Conservation (phyloP, 2,113 vertebrate genomes). For the Calyptommatus sinebrachiatus region DNA sequence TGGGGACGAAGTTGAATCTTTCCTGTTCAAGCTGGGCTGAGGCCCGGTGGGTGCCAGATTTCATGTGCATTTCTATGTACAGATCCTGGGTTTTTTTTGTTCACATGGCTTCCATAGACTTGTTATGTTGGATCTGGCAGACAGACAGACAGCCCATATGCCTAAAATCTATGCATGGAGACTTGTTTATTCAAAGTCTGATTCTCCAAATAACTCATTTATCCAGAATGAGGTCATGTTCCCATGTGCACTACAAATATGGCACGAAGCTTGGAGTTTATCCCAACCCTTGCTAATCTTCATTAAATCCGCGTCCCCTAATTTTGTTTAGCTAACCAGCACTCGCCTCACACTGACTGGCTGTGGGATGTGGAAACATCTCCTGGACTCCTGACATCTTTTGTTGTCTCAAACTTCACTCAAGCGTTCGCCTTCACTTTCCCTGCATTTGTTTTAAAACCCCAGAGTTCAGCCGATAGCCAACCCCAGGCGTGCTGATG, state of each 20-base stretch:
- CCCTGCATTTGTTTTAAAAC: background rate
- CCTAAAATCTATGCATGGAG: slow-evolving; percentile 25
- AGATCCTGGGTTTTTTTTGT: slow-evolving; percentile 8
- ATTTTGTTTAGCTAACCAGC: slow-evolving; percentile 13
- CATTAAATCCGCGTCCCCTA: slow-evolving; percentile 26
- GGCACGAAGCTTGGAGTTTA: slow-evolving; percentile 23
- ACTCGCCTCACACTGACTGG: background rate
- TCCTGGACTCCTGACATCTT: background rate
- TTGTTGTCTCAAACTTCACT: background rate
- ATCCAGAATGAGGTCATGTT: slow-evolving; percentile 41
- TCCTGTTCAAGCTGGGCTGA: background rate
- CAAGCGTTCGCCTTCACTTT: background rate
- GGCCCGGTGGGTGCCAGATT: background rate
- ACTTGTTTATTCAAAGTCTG: slow-evolving; percentile 32
- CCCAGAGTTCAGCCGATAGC: background rate
- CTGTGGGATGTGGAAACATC: background rate
- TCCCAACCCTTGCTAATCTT: slow-evolving; percentile 28
- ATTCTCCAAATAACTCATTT: slow-evolving; percentile 42
- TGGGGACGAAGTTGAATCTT: background rate
- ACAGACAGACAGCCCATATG: slow-evolving; percentile 14
- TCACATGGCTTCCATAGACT: background rate
- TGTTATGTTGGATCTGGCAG: slow-evolving; percentile 18
- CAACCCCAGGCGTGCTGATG: background rate
- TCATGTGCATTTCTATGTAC: background rate
- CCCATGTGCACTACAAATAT: slow-evolving; percentile 20